These are phyloP conservation scores for Columbina picui DNA, from an alignment of 2,113 vertebrate species.

Conservation along the genomic window DNA sequence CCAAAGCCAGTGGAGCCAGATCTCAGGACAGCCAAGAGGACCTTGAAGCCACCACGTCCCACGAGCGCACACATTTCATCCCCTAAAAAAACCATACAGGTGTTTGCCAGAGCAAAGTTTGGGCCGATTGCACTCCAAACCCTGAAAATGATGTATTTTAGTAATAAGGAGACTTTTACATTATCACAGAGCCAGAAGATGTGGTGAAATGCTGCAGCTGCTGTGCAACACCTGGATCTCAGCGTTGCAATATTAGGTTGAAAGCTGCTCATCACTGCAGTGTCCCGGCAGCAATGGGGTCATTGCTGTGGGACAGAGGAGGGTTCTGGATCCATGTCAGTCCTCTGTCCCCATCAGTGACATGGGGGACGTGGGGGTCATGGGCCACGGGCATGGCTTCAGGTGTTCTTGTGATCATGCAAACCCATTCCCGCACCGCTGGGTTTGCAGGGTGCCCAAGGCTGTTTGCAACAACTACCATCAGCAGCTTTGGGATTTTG, in stretches of 20 bases:
- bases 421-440: not conserved
- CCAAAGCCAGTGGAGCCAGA: not conserved
- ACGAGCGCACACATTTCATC: not conserved
- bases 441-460: not conserved
- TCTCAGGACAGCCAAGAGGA: not conserved
- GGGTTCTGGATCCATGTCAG: not conserved
- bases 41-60: not conserved
- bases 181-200: not conserved
- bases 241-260: not conserved
- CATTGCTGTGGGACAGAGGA: not conserved
- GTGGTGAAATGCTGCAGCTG: not conserved
- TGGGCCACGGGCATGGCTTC: not conserved
- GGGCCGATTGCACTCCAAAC: not conserved
- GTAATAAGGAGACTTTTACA: not conserved
- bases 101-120: not conserved
- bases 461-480: not conserved
- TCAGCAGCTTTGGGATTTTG: not conserved
- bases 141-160: not conserved
- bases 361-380: not conserved
- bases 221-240: not conserved
- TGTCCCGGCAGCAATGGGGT: accelerated
- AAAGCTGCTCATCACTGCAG: not conserved
- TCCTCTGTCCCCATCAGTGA: accelerated
- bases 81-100: not conserved
- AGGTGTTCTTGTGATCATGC: not conserved